These are phyloP conservation scores for Mesorhabditis belari DNA, from an alignment of 2,888 invertebrate genomes.

Conservation along the genomic window DNA sequence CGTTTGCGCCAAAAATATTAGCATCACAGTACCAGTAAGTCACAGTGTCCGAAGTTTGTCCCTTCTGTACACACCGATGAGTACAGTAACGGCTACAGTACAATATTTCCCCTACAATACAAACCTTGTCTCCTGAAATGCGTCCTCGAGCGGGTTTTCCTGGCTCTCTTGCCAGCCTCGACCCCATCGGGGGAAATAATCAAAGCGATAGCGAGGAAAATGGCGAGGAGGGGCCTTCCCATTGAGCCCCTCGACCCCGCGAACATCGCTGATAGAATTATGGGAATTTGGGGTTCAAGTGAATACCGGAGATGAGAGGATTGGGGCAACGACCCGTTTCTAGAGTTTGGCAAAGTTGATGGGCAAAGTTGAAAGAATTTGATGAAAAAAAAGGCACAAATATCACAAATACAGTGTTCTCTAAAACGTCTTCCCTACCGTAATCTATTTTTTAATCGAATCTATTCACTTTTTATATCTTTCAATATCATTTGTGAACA, in stretches of 20 bases:
- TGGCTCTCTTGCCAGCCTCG: neutral
- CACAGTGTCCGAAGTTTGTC: too few species aligned
- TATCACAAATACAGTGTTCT: too few species aligned
- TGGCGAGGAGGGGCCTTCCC: neutral
- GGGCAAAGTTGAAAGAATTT: neutral
- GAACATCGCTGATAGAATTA: neutral
- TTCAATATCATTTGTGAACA: too few species aligned
- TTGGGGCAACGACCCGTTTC: neutral
- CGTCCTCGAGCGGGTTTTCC: neutral
- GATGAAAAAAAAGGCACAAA: slow-evolving; percentile 3
- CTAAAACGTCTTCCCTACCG: too few species aligned
- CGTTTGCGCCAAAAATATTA: too few species aligned
- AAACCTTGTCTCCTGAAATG: neutral
- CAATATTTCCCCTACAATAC: neutral
- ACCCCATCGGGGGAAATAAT: neutral
- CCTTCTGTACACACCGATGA: too few species aligned
- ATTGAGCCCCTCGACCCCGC: neutral
- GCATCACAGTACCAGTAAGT: too few species aligned
- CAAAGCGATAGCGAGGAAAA: neutral
- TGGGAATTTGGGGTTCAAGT: slow-evolving; percentile 5
- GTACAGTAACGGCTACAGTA: too few species aligned
- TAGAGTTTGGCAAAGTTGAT: slow-evolving; percentile 3
- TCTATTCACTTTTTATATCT: too few species aligned
- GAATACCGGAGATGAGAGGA: slow-evolving; percentile 5
- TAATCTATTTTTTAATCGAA: too few species aligned